These are phyloP conservation scores for Psammodynastes pulverulentus DNA, from an alignment of 2,113 vertebrate genomes.

Conservation along the genomic window DNA sequence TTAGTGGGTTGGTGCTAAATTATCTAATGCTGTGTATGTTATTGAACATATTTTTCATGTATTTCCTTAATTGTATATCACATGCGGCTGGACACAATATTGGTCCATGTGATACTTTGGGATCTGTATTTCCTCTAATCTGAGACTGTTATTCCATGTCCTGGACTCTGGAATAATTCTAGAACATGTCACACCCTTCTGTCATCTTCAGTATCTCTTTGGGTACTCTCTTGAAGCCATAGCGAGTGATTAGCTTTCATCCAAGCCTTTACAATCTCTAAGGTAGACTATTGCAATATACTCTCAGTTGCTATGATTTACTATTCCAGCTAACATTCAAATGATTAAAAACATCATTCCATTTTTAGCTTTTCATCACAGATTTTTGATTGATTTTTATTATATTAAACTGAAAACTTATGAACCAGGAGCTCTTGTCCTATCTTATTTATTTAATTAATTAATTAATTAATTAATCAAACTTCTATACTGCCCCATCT, in stretches of 20 bases:
- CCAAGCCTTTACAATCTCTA: background rate
- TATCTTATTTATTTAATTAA: too few relatives aligned
- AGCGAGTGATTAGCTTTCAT: background rate
- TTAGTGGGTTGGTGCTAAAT: conserved; percentile 10
- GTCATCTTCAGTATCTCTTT: background rate
- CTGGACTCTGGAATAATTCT: background rate
- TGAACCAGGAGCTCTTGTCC: background rate
- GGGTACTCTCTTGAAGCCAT: background rate
- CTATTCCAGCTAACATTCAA: background rate
- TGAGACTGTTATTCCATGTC: background rate
- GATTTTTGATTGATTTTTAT: background rate
- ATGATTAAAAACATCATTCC: background rate
- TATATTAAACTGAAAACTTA: background rate
- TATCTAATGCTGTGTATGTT: background rate
- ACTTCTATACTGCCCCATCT: too few relatives aligned
- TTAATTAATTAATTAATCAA: too few relatives aligned
- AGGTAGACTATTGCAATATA: background rate
- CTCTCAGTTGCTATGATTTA: background rate
- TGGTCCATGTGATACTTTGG: background rate
- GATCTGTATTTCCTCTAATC: background rate
- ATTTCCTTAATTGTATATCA: background rate
- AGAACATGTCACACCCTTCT: background rate
- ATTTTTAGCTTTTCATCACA: background rate
- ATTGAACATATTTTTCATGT: background rate
- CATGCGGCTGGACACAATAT: background rate